phyloP scores from a whole-genome alignment of 2,113 vertebrate genomes.

The Pterophyllum scalare region DNA sequence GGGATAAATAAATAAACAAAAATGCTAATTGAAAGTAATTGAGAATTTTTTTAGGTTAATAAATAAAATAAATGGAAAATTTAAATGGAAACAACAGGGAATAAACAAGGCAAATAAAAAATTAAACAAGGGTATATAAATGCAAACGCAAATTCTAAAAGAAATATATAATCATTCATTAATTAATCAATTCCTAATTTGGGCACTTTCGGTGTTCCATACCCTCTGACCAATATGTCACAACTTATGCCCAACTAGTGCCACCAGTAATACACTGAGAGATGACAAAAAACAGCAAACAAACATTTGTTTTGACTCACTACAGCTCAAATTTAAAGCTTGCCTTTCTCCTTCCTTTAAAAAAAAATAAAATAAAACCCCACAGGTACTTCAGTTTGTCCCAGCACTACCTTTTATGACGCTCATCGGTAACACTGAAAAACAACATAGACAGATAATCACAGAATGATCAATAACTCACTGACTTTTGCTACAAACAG shows the following conservation, averaged over 20 bases:
- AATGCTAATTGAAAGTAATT: neutral
- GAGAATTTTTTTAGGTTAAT: neutral
- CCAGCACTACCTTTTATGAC: neutral
- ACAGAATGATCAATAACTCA: neutral
- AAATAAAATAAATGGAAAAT: too few relatives aligned
- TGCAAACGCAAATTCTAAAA: neutral
- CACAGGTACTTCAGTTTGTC: neutral
- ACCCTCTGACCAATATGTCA: neutral
- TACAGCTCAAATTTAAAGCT: neutral
- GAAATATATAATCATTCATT: neutral
- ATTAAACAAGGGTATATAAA: neutral
- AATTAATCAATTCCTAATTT: neutral
- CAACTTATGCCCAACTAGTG: neutral
- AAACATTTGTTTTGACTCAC: neutral
- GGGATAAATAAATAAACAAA: too few relatives aligned
- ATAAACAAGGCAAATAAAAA: neutral
- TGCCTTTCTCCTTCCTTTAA: fast-evolving
- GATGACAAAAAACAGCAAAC: neutral
- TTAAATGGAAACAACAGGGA: neutral
- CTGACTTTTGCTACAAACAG: neutral
- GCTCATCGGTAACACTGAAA: neutral
- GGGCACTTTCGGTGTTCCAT: neutral
- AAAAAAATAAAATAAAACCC: neutral
- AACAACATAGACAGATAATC: neutral
- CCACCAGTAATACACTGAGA: neutral